Conservation (phyloP, 2,113 vertebrate genomes). For the Corvus cornix region DNA sequence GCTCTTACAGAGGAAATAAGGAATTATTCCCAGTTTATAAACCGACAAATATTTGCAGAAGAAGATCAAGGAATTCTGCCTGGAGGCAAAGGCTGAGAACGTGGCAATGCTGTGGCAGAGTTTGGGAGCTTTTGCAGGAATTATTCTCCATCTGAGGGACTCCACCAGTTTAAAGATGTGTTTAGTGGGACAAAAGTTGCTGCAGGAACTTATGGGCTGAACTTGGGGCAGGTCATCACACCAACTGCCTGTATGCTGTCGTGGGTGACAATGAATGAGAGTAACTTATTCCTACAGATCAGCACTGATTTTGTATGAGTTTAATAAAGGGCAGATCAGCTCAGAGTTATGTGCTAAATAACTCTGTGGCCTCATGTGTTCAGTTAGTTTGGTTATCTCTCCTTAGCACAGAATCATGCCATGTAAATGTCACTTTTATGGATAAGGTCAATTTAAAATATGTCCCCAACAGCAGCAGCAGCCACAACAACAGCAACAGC, state of each 20-base stretch:
- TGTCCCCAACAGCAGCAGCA: not conserved
- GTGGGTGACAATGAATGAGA: not conserved
- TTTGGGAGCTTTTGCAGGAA: not conserved
- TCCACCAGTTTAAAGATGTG: not conserved
- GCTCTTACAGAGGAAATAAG: not conserved
- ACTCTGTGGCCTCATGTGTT: not conserved
- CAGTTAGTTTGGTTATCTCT: not conserved
- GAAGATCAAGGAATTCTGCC: not conserved
- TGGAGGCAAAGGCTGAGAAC: not conserved
- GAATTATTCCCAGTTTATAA: slow-evolving; percentile 10
- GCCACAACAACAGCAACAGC: not conserved
- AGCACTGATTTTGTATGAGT: not conserved
- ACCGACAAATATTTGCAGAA: slow-evolving; percentile 1
- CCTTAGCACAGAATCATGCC: not conserved
- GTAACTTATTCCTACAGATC: not conserved
- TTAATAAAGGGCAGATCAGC: not conserved
- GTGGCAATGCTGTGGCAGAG: not conserved
- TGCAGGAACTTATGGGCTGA: not conserved
- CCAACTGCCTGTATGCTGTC: not conserved
- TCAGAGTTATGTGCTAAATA: not conserved
- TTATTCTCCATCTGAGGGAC: not conserved
- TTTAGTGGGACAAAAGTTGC: not conserved
- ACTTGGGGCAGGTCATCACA: not conserved
- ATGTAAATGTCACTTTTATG: slow-evolving; percentile 59
- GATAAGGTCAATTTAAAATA: slow-evolving; percentile 63